Evolutionary conservation across 1,140 invertebrate genomes (phyloP).

Genomic region (Drusus annulatus): DNA sequence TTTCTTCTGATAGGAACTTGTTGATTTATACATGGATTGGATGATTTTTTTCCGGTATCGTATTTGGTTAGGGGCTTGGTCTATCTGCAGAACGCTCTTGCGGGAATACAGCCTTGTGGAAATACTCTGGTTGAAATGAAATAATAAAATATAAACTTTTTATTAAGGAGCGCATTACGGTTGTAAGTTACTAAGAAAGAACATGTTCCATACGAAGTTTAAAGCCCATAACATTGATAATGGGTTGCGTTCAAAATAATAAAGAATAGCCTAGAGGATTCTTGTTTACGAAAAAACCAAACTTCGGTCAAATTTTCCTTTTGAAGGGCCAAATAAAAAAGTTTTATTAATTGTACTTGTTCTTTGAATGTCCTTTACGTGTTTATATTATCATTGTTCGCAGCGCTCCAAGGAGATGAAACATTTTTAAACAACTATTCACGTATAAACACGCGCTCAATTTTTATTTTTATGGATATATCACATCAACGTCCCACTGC

Average conservation of each 20-base stretch:
- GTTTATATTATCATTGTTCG: background rate
- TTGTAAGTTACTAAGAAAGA: background rate
- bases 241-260: background rate
- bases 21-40: too few species aligned
- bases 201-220: background rate
- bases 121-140: too few species aligned
- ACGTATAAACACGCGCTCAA: too few species aligned
- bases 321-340: background rate
- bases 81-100: too few species aligned
- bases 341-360: background rate
- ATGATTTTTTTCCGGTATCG: too few species aligned
- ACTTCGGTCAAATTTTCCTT: conserved; percentile 1
- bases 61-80: too few species aligned
- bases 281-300: background rate
- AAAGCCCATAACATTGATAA: background rate
- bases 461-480: too few species aligned
- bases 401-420: too few species aligned
- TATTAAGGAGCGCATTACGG: background rate
- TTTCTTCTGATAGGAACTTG: too few species aligned
- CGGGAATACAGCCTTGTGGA: too few species aligned
- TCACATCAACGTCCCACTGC: too few species aligned
- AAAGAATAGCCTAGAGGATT: background rate
- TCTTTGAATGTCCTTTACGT: conserved; percentile 14
- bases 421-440: too few species aligned
- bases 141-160: background rate